Conservation (phyloP, 2,797 vertebrate genomes). For the Epinephelus malabaricus region DNA sequence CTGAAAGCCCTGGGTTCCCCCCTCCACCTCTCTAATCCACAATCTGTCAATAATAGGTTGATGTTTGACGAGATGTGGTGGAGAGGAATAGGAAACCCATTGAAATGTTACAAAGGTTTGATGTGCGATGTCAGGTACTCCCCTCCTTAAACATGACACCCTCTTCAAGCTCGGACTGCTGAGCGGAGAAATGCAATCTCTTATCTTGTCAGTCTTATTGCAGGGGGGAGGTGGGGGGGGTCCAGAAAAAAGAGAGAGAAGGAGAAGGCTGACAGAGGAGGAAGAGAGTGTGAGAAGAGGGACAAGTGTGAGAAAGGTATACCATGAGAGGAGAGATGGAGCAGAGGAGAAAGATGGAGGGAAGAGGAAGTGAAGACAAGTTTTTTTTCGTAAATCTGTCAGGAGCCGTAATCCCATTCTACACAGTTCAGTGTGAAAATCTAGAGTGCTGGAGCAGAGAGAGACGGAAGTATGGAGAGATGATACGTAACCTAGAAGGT, state of each 20-base stretch:
- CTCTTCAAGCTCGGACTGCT: constrained; percentile 66
- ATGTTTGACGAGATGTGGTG: constrained; percentile 75
- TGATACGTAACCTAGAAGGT: constrained; percentile 23
- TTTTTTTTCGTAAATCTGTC: constrained; percentile 62
- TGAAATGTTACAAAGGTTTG: constrained; percentile 81
- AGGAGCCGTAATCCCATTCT: constrained; percentile 59
- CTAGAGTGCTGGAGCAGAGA: constrained; percentile 35
- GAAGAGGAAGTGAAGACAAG: constrained; percentile 18
- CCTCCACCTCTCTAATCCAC: constrained; percentile 73
- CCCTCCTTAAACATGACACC: constrained; percentile 74
- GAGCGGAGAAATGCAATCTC: constrained; percentile 77
- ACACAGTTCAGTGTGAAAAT: constrained; percentile 60
- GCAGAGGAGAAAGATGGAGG: constrained; percentile 37
- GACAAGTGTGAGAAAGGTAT: constrained; percentile 22
- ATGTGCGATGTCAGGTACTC: constrained; percentile 72
- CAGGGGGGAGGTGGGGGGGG: not conserved
- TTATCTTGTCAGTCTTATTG: constrained; percentile 80
- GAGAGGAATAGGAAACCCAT: constrained; percentile 72
- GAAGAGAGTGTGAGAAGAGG: constrained; percentile 11
- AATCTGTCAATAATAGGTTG: constrained; percentile 79
- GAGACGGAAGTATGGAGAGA: constrained; percentile 17
- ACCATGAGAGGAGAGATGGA: constrained; percentile 29
- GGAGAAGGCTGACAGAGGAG: constrained; percentile 1
- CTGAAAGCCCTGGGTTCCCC: constrained; percentile 53
- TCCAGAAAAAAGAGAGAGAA: not conserved